These are phyloP conservation scores for Zaprionus camerounensis DNA, from an alignment of 1,140 invertebrate species.

Conservation along the genomic window DNA sequence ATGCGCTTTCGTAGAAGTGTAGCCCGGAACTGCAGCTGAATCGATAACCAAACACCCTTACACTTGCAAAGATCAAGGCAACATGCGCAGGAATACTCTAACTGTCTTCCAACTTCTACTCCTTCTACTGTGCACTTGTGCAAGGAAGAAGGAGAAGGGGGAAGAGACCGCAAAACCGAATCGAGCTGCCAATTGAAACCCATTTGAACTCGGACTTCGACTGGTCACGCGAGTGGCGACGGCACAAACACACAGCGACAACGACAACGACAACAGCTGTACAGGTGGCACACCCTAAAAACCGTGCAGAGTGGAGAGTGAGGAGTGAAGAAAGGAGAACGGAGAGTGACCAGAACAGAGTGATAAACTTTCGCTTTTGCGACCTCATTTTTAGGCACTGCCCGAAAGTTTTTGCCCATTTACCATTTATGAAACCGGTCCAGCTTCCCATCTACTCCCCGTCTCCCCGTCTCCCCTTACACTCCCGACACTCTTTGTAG, in stretches of 20 bases:
- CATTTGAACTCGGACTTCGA: constrained; percentile 52
- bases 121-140: neutral
- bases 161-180: constrained; percentile 24
- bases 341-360: constrained; percentile 9
- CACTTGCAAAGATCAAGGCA: too few species aligned
- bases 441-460: constrained; percentile 18
- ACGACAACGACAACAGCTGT: constrained; percentile 34
- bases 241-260: neutral
- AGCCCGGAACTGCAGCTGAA: too few species aligned
- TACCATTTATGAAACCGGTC: constrained; percentile 59
- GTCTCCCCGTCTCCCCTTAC: neutral
- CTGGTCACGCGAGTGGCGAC: constrained; percentile 28
- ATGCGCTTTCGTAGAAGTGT: neutral
- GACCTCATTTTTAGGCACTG: constrained; percentile 40
- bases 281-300: constrained; percentile 26
- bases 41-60: too few species aligned
- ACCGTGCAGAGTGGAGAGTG: neutral
- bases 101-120: too few species aligned
- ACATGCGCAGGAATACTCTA: too few species aligned
- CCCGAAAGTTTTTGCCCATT: constrained; percentile 53
- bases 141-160: neutral
- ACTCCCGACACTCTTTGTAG: neutral
- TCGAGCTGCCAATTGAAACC: constrained; percentile 39
- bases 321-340: neutral
- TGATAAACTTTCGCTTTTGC: constrained; percentile 50